phyloP scores from a whole-genome alignment of 2,888 invertebrate genomes.

The Clanis bilineata region DNA sequence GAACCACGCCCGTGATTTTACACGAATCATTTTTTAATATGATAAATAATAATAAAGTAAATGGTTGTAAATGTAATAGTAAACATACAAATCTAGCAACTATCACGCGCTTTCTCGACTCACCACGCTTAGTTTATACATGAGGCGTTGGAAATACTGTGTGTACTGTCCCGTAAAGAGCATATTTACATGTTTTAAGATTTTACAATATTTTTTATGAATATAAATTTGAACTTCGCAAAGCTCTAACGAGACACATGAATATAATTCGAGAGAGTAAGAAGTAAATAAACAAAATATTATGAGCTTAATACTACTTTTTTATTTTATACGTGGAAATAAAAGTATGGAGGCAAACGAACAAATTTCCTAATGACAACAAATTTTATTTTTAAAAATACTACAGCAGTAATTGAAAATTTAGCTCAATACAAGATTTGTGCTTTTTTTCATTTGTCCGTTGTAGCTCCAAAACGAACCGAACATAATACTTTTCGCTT shows the following conservation, averaged over 20 bases:
- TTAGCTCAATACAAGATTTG: neutral
- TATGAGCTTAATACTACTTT: neutral
- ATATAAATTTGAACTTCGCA: neutral
- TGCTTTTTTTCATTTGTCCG: neutral
- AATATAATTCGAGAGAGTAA: conserved; percentile 24
- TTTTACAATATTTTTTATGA: neutral
- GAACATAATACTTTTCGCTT: conserved; percentile 3
- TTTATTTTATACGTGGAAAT: neutral
- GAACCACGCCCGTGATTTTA: neutral
- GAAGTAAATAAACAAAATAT: conserved; percentile 20
- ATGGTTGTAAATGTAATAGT: neutral
- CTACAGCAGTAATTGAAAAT: neutral
- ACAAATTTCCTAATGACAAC: neutral
- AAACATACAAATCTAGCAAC: neutral
- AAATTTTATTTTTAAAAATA: neutral
- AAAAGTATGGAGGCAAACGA: neutral
- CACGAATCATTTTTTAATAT: neutral
- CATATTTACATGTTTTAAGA: neutral
- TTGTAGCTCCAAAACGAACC: neutral
- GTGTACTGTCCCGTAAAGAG: neutral
- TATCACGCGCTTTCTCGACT: neutral
- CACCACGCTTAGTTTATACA: neutral
- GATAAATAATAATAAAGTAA: neutral
- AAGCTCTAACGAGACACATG: conserved; percentile 16
- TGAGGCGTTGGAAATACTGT: conserved; percentile 4